phyloP scores from a whole-genome alignment of 2,113 vertebrate genomes.

The Archilochus colubris region DNA sequence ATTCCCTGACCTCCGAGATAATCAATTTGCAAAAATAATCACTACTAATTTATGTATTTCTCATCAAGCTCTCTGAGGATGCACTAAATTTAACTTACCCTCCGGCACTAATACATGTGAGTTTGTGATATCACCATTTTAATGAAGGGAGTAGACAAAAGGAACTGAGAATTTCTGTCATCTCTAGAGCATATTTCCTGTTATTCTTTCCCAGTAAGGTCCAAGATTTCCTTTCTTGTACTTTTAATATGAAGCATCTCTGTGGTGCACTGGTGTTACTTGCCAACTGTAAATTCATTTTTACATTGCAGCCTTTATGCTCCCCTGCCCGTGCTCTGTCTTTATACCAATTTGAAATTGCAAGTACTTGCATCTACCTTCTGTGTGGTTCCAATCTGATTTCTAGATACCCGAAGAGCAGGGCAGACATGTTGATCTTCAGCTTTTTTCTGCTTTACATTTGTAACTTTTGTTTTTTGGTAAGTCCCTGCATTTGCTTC shows the following conservation, averaged over 20 bases:
- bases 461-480: neutral
- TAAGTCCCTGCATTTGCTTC: neutral
- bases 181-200: neutral
- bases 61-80: neutral
- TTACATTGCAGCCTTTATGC: neutral
- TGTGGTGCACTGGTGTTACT: neutral
- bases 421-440: neutral
- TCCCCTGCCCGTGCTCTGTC: neutral
- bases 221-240: neutral
- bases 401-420: neutral
- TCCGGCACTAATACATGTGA: neutral
- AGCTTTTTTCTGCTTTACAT: neutral
- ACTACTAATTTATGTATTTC: neutral
- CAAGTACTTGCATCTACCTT: neutral
- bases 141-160: neutral
- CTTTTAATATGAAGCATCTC: neutral
- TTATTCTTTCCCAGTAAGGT: neutral
- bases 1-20: neutral
- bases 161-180: neutral
- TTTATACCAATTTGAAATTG: neutral
- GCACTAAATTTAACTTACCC: neutral
- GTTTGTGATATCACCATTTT: neutral
- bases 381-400: neutral
- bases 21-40: neutral
- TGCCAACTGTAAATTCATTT: neutral